Conservation (phyloP, 2,113 vertebrate genomes). For the Phylloscopus trochilus region DNA sequence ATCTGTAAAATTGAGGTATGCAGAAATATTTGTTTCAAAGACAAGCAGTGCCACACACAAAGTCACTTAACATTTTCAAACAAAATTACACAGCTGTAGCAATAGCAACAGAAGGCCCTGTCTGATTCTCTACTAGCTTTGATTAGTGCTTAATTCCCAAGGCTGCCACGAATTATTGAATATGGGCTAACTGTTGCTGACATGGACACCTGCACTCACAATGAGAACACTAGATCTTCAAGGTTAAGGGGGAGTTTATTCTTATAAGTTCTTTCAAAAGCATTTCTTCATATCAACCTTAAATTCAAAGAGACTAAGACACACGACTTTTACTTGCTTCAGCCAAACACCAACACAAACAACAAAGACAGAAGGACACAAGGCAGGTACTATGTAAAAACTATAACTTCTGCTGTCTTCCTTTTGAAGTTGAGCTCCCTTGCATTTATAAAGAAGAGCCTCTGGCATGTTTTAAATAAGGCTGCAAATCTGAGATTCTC, state of each 20-base stretch:
- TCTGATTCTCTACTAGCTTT: background rate
- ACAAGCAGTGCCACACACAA: background rate
- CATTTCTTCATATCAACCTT: background rate
- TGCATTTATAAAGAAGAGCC: background rate
- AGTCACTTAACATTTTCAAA: background rate
- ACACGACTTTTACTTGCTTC: background rate
- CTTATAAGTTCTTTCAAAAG: background rate
- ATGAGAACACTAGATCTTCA: background rate
- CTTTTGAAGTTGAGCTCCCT: background rate
- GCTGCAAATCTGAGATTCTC: background rate
- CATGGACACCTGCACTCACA: background rate
- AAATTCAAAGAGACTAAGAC: background rate
- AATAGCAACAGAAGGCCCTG: background rate
- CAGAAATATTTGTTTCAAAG: background rate
- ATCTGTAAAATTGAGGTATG: background rate
- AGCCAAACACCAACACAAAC: background rate
- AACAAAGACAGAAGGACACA: background rate
- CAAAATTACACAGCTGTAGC: background rate
- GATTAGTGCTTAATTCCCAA: background rate
- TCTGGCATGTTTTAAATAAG: background rate
- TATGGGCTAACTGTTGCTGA: background rate
- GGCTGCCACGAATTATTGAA: background rate
- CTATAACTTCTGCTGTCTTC: background rate
- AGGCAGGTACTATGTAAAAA: background rate
- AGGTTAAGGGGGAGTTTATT: background rate